A percentile compares a stretch with the other conserved stretches of the same genome.
Evolutionary conservation across 1,140 invertebrate genomes (phyloP).

Genomic region (Leptinotarsa texana): DNA sequence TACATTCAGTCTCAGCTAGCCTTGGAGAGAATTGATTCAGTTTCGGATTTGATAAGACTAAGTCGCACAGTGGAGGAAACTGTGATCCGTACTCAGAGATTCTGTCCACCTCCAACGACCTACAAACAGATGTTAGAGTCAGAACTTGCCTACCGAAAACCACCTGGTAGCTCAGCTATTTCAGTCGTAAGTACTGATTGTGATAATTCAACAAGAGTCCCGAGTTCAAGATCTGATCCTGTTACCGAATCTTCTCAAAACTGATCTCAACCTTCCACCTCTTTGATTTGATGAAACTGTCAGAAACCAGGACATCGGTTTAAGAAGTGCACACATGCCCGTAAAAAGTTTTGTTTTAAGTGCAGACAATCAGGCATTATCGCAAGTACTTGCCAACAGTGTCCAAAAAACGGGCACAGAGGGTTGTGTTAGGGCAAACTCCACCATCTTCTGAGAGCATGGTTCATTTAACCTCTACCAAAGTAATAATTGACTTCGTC

Average conservation of each 20-base stretch:
- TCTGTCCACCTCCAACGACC: neutral
- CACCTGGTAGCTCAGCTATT: neutral
- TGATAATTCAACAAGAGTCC: neutral
- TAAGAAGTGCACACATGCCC: neutral
- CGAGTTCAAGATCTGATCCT: neutral
- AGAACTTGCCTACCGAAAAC: neutral
- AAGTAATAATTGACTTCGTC: neutral
- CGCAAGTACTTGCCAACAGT: neutral
- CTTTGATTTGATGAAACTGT: neutral
- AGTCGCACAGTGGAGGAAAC: neutral
- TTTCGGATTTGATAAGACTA: neutral
- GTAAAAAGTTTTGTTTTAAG: neutral
- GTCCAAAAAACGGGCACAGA: neutral
- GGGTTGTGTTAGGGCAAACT: neutral
- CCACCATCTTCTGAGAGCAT: neutral
- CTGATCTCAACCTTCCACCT: neutral
- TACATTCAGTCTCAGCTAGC: neutral
- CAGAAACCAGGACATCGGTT: neutral
- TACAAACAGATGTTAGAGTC: neutral
- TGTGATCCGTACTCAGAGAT: neutral
- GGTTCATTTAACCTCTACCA: neutral
- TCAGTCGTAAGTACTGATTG: neutral
- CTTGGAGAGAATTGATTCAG: neutral
- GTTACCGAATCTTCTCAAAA: neutral
- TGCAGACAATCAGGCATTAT: neutral